phyloP scores from a whole-genome alignment of 2,888 invertebrate species.

The Drosophila paramelanica region DNA sequence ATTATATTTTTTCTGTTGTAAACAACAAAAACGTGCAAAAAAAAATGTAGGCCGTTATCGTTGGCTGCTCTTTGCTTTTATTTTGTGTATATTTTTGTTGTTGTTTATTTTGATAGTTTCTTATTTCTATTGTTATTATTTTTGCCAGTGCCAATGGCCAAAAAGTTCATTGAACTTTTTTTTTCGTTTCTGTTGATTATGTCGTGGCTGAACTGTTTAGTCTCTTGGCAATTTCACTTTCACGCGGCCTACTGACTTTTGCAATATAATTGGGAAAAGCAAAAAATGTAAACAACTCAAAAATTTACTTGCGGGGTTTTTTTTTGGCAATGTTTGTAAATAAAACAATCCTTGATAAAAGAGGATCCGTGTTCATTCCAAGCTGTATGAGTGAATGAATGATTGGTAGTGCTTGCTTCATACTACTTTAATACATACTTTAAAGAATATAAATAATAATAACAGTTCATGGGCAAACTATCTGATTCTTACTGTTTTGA shows the following conservation, averaged over 20 bases:
- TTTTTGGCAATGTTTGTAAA: neutral
- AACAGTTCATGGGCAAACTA: no score
- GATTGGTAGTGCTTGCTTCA: no score
- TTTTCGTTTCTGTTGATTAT: constrained; percentile 50
- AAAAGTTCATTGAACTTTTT: constrained; percentile 73
- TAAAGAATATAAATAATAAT: no score
- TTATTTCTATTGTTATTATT: constrained; percentile 52
- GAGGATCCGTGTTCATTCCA: no score
- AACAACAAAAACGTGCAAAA: constrained; percentile 53
- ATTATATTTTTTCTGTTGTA: constrained; percentile 56
- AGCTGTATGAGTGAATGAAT: no score
- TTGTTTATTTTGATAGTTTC: constrained; percentile 51
- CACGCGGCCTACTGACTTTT: constrained; percentile 50
- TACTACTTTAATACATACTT: no score
- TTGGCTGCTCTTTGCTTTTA: constrained; percentile 49
- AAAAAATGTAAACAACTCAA: neutral
- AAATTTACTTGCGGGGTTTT: neutral
- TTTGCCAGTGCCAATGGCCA: constrained; percentile 64
- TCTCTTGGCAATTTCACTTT: constrained; percentile 65
- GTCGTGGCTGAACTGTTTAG: constrained; percentile 44
- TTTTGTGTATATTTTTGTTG: constrained; percentile 25
- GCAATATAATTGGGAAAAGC: constrained; percentile 3
- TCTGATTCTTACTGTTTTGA: no score
- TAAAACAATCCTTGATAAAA: no score
- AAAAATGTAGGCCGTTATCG: constrained; percentile 57